A percentile compares a stretch with the other conserved stretches of the same genome.
Evolutionary conservation across 2,797 vertebrate genomes (phyloP).

Genomic region (Alouatta caraya): DNA sequence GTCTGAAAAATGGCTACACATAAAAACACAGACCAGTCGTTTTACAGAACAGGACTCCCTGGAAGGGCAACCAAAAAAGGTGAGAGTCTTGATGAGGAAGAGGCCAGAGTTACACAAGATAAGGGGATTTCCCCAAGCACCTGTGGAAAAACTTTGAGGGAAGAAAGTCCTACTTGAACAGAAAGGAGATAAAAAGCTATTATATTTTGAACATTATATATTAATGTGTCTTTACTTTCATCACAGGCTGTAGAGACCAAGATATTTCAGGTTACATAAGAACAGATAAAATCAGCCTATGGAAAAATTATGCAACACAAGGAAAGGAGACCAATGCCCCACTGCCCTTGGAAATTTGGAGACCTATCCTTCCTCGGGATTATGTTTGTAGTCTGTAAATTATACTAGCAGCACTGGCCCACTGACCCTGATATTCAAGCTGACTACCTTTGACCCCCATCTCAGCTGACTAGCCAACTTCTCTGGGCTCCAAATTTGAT

Average conservation of each 20-base stretch:
- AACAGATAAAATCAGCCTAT: not conserved
- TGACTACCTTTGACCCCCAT: not conserved
- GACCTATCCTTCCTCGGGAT: not conserved
- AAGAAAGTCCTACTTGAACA: not conserved
- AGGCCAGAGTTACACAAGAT: not conserved
- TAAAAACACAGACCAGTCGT: not conserved
- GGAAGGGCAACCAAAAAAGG: not conserved
- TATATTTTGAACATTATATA: not conserved
- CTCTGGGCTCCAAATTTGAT: not conserved
- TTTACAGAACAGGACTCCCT: not conserved
- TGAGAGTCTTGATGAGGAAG: not conserved
- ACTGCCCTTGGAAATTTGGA: not conserved
- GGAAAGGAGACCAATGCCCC: not conserved
- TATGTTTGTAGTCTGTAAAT: not conserved
- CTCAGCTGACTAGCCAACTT: not conserved
- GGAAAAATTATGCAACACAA: not conserved
- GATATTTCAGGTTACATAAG: not conserved
- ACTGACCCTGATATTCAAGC: not conserved
- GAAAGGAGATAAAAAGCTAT: not conserved
- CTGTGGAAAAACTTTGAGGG: not conserved
- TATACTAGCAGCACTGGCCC: not conserved
- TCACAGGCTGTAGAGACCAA: not conserved
- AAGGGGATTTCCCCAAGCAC: not conserved
- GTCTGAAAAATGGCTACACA: not conserved
- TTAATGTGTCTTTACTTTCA: not conserved